These are phyloP conservation scores for Temnothorax longispinosus DNA, from an alignment of 1,140 invertebrate species.

Conservation along the genomic window DNA sequence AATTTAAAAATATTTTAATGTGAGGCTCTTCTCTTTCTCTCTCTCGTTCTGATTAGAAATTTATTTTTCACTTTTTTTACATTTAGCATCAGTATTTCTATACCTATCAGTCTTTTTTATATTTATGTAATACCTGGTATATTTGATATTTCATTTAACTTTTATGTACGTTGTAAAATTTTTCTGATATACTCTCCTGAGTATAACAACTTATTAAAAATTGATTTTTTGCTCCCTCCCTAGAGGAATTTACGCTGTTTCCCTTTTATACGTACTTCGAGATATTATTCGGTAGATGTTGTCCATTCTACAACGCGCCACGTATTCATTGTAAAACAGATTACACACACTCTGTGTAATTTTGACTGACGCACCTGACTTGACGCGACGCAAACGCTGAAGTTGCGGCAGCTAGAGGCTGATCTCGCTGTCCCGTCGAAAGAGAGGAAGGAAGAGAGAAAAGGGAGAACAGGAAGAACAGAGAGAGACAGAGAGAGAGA, in stretches of 20 bases:
- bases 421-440: background rate
- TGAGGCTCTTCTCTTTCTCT: background rate
- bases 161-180: background rate
- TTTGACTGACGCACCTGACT: constrained; percentile 4
- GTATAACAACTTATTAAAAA: background rate
- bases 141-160: background rate
- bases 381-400: background rate
- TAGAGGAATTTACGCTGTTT: background rate
- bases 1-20: background rate
- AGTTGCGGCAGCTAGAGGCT: background rate
- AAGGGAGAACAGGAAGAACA: background rate
- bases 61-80: background rate
- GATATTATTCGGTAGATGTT: background rate
- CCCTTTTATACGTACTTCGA: background rate
- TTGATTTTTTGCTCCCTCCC: background rate
- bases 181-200: background rate
- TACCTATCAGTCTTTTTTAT: background rate
- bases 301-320: background rate
- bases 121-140: background rate
- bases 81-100: background rate
- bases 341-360: constrained; percentile 10
- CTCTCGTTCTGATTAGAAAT: background rate
- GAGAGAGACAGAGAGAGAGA: background rate
- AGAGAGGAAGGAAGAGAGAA: background rate
- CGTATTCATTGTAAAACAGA: constrained; percentile 17